Conservation (phyloP, 2,113 vertebrate species). For the Tragelaphus strepsiceros region DNA sequence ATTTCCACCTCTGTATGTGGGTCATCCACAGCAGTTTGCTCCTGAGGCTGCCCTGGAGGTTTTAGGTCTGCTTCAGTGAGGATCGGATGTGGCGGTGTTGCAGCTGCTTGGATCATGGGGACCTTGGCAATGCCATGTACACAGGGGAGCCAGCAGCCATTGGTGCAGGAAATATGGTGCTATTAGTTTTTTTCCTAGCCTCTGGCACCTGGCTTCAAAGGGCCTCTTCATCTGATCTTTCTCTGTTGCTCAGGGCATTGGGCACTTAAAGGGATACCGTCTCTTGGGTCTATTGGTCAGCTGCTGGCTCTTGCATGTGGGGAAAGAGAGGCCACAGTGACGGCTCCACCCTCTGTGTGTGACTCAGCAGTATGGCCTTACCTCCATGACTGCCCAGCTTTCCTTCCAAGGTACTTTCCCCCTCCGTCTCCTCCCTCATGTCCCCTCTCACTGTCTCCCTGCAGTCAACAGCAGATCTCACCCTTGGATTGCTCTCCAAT, state of each 20-base stretch:
- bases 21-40: not conserved
- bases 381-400: not conserved
- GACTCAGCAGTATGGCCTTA: not conserved
- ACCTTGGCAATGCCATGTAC: not conserved
- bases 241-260: not conserved
- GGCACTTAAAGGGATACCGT: not conserved
- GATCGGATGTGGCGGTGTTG: accelerated
- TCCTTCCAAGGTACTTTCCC: not conserved
- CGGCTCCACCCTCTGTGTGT: not conserved
- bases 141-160: not conserved
- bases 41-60: not conserved
- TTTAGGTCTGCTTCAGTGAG: not conserved
- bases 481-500: not conserved
- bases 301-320: not conserved
- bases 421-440: not conserved
- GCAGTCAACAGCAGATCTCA: not conserved
- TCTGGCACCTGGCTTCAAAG: not conserved
- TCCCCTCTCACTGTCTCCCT: not conserved
- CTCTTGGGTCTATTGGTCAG: not conserved
- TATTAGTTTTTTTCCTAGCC: not conserved
- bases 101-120: not conserved
- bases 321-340: not conserved
- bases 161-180: not conserved
- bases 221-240: not conserved
- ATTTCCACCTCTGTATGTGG: not conserved